These are phyloP conservation scores for Dromaius novaehollandiae DNA, from an alignment of 2,113 vertebrate species.

Conservation along the genomic window DNA sequence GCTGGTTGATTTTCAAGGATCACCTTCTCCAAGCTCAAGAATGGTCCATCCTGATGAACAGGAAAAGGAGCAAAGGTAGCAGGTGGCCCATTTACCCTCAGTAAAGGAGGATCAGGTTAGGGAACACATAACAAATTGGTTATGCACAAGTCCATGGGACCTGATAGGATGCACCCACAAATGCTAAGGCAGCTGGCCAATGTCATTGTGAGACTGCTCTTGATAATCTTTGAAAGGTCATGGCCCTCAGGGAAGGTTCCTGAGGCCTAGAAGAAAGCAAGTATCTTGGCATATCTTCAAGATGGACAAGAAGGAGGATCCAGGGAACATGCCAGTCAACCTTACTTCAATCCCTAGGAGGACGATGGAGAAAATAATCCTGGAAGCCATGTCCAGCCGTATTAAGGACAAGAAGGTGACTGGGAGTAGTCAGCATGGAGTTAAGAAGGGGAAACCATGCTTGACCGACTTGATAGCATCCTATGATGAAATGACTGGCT, in stretches of 20 bases:
- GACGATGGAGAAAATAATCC: background rate
- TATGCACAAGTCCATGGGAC: background rate
- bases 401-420: background rate
- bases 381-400: background rate
- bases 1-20: background rate
- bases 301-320: background rate
- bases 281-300: background rate
- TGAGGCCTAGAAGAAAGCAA: background rate
- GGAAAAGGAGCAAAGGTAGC: background rate
- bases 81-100: background rate
- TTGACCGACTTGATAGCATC: background rate
- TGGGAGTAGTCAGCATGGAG: background rate
- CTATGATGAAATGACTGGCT: background rate
- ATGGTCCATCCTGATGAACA: background rate
- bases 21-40: background rate
- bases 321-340: background rate
- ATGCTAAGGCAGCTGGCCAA: background rate
- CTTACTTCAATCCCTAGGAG: background rate
- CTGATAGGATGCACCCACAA: rapidly evolving
- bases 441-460: background rate
- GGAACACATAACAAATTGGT: background rate
- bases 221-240: background rate
- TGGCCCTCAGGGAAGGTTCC: background rate
- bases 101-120: background rate
- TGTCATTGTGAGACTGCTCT: background rate